Base-by-base conservation (phyloP, 2,113 vertebrate genomes). In the Hemicordylus capensis region DNA sequence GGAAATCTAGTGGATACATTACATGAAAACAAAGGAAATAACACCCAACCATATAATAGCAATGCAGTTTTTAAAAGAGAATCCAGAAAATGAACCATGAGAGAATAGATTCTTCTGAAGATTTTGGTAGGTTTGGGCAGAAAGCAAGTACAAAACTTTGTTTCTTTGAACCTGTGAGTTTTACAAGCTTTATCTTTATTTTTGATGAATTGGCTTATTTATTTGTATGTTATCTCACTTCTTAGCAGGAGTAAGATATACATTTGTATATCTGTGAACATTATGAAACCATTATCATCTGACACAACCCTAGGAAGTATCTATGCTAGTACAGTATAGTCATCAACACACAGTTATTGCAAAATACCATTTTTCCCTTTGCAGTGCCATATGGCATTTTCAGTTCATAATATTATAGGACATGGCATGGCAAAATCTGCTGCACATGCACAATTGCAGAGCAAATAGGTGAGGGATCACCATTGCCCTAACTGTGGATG, bases 1-100 rank as follows among this genome's bases (percentile, higher is more conserved):
- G 34, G 78, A 91, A 87, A 64, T 58, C 51, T 61, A 59, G 42
- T 82, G 84, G 82, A 70, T 83, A 34, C 63, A 84, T 56, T 81
- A 6, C 81, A 56, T 89, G 78, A 88, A 93, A 66, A 26, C 34
- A 51, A 81, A 84, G 24, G 74, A 85, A 87, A 75, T 83, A 44
- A 64, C 89, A 80, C 12, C 56, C 4, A 31, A 12, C 81, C 61
- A 34, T 81, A 58, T 26, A 26, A 61, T 61, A 70, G 9, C 74
- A 85, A 81, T 64, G 54, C 84, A 86, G 81, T 85, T n/a, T 70
- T 4, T 48, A 56, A 82, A 76, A 5, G 7, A 70, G 69, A 76
- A 24, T 44, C 85, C 10, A 19, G 51, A 46, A 2, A 31, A 63
- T 61, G 59, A 28, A 31, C 31, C 19, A 24, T 37, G 22, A 54